phyloP scores from a whole-genome alignment of 2,113 vertebrate species.

The Lophochroa leadbeateri region DNA sequence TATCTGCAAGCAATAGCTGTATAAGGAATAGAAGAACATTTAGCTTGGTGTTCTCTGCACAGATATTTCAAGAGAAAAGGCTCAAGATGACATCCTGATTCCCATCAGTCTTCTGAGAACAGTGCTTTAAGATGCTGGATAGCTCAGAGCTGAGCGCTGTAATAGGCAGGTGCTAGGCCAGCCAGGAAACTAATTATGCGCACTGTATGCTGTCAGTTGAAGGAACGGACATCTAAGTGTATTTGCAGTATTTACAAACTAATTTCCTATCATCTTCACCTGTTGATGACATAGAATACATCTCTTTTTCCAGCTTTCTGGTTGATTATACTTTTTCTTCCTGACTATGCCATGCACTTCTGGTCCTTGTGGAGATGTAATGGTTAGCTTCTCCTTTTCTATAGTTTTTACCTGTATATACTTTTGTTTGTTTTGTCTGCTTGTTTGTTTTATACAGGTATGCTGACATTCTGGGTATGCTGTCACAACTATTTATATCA shows the following conservation, averaged over 20 bases:
- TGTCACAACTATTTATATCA: not conserved
- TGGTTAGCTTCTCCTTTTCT: not conserved
- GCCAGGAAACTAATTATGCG: not conserved
- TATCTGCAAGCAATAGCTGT: not conserved
- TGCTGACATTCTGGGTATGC: not conserved
- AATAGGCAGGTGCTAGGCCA: not conserved
- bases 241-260: not conserved
- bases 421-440: not conserved
- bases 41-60: not conserved
- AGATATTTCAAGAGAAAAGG: conserved; percentile 13
- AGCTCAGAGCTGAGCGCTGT: not conserved
- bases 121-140: not conserved
- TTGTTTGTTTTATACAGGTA: not conserved
- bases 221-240: not conserved
- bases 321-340: not conserved
- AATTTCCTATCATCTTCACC: not conserved
- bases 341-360: not conserved
- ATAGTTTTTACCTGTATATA: not conserved
- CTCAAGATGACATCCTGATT: not conserved
- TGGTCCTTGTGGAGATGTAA: not conserved
- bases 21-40: conserved; percentile 21
- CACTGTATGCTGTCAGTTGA: not conserved
- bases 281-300: not conserved
- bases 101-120: not conserved
- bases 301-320: not conserved